These are phyloP conservation scores for Falco concolor DNA, from an alignment of 2,797 vertebrate genomes.

Conservation along the genomic window DNA sequence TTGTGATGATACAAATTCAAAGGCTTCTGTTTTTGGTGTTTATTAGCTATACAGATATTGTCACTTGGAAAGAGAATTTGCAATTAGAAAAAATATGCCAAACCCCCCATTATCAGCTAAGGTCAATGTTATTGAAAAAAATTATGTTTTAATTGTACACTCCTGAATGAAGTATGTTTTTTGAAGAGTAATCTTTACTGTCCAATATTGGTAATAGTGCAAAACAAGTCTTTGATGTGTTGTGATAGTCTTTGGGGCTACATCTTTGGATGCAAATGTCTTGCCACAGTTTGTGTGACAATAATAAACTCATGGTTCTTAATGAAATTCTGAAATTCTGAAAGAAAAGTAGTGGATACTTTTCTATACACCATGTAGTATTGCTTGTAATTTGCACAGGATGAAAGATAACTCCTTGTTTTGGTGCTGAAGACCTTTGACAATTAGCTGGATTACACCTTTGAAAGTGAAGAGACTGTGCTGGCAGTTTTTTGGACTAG, in stretches of 20 bases:
- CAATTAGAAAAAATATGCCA: not conserved
- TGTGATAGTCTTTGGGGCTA: not conserved
- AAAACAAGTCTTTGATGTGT: not conserved
- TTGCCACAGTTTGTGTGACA: not conserved
- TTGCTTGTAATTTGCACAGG: not conserved
- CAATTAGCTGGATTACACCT: not conserved
- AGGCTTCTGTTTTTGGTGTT: not conserved
- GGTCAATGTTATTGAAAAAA: conserved; percentile 49
- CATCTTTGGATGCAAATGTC: not conserved
- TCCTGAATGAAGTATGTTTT: conserved; percentile 44
- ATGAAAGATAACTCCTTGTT: not conserved
- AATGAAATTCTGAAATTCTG: not conserved
- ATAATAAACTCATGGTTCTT: not conserved
- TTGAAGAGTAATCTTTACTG: conserved; percentile 30
- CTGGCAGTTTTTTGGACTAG: not conserved
- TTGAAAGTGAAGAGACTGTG: not conserved
- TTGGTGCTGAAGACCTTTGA: not conserved
- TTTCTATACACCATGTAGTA: not conserved
- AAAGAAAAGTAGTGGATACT: not conserved
- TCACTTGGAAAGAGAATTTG: not conserved
- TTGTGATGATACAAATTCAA: not conserved
- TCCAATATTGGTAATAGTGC: not conserved
- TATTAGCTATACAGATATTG: not conserved
- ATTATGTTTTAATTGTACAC: conserved; percentile 51
- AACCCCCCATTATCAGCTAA: not conserved